phyloP scores from a whole-genome alignment of 2,113 vertebrate species.

The Mesocricetus auratus region DNA sequence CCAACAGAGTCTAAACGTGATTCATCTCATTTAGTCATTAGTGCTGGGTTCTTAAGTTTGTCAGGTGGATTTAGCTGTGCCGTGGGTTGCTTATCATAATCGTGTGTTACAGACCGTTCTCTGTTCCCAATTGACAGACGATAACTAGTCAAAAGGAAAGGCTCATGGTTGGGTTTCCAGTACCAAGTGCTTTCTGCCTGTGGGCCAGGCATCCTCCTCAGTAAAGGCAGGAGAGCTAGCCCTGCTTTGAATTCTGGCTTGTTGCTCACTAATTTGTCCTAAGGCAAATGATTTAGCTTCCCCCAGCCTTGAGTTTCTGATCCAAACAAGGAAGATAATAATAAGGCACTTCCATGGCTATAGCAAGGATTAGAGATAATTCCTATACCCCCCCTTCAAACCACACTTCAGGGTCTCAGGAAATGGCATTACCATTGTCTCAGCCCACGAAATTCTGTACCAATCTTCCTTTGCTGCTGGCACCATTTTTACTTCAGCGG shows the following conservation, averaged over 20 bases:
- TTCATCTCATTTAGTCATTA: neutral
- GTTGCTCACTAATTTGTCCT: neutral
- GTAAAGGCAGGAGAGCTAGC: neutral
- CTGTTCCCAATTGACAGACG: neutral
- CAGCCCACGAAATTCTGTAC: constrained; percentile 17
- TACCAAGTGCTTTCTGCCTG: neutral
- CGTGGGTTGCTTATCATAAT: neutral
- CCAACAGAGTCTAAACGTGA: neutral
- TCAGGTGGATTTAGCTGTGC: neutral
- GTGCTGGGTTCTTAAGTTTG: neutral
- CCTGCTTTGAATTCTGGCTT: neutral
- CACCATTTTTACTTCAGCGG: constrained; percentile 37
- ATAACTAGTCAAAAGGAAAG: neutral
- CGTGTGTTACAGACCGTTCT: neutral
- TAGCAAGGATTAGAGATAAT: neutral
- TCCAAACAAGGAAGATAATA: neutral
- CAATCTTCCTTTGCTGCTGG: constrained; percentile 42
- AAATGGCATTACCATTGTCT: neutral
- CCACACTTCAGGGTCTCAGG: neutral
- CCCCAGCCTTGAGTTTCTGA: neutral
- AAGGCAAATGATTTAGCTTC: neutral
- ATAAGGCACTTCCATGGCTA: neutral
- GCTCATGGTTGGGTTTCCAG: neutral
- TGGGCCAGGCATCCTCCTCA: neutral
- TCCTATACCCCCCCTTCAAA: neutral